Percentiles rank a stretch among this genome's conserved stretches.
Conservation (phyloP, 2,113 vertebrate species). For the Zonotrichia leucophrys region DNA sequence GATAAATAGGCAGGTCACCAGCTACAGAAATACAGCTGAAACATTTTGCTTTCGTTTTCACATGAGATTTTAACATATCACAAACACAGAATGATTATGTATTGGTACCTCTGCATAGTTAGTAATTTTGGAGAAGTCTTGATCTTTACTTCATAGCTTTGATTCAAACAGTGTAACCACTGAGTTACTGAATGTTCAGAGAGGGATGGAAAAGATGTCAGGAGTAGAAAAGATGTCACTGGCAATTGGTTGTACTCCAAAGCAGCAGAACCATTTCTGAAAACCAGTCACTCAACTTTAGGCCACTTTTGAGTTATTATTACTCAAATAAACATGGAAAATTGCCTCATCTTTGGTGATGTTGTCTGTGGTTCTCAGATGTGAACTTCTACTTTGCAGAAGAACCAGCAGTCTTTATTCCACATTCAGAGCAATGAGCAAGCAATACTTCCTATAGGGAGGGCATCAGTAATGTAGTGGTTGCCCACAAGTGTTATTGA, state of each 20-base stretch:
- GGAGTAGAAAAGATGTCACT: background rate
- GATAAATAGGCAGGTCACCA: background rate
- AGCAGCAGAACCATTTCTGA: background rate
- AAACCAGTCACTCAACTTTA: background rate
- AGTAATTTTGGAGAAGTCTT: background rate
- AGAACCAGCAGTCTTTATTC: background rate
- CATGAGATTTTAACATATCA: background rate
- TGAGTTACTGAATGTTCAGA: background rate
- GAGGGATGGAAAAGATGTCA: background rate
- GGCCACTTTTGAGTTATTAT: background rate
- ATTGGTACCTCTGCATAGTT: background rate
- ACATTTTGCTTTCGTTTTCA: background rate
- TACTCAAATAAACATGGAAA: background rate
- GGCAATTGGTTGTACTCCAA: background rate
- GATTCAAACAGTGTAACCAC: background rate
- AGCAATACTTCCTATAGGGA: background rate
- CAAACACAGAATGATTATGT: background rate
- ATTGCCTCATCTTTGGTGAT: background rate
- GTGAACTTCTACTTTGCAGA: background rate
- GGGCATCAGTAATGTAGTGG: background rate
- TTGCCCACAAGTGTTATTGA: background rate
- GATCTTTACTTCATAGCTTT: background rate
- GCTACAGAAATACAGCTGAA: background rate
- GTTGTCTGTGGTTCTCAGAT: background rate
- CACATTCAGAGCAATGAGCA: background rate